A percentile compares a stretch with the other conserved stretches of the same genome.
These are phyloP conservation scores for Hypotaenidia okinawae DNA, from an alignment of 2,797 vertebrate genomes.

Conservation along the genomic window DNA sequence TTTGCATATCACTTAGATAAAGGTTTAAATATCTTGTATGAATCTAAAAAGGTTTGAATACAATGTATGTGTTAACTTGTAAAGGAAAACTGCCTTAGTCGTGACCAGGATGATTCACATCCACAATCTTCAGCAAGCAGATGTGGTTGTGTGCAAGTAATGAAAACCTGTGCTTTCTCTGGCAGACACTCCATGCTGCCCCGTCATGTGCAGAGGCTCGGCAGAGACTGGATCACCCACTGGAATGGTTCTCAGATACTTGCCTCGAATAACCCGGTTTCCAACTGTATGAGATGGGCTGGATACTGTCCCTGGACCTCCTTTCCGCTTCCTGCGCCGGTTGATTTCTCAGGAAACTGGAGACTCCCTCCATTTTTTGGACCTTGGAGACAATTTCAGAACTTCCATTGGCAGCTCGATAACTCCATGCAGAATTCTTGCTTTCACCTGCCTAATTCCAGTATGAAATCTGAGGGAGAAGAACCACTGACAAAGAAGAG, in stretches of 20 bases:
- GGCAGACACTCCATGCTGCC: constrained; percentile 87
- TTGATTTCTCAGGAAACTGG: constrained; percentile 68
- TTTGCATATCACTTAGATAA: not conserved
- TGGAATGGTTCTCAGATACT: constrained; percentile 68
- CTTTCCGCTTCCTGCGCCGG: constrained; percentile 54
- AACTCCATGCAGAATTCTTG: constrained; percentile 61
- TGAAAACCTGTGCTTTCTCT: constrained; percentile 27
- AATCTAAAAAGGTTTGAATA: not conserved
- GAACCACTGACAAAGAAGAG: constrained; percentile 84
- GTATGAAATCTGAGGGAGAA: constrained; percentile 78
- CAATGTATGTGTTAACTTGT: not conserved
- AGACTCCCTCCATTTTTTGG: constrained; percentile 59
- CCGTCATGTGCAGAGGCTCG: constrained; percentile 80
- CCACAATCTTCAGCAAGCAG: not conserved
- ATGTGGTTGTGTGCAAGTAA: not conserved
- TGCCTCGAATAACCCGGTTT: constrained; percentile 64
- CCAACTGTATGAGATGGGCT: constrained; percentile 71
- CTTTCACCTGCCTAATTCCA: constrained; percentile 74
- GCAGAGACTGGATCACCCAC: constrained; percentile 75
- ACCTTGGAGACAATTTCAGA: constrained; percentile 60
- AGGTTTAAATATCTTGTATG: not conserved
- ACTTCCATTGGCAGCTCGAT: constrained; percentile 58
- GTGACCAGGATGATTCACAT: not conserved
- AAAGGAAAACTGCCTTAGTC: not conserved
- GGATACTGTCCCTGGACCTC: constrained; percentile 64